Conservation (phyloP, 1,140 invertebrate species). For the Bombus soroeensis region DNA sequence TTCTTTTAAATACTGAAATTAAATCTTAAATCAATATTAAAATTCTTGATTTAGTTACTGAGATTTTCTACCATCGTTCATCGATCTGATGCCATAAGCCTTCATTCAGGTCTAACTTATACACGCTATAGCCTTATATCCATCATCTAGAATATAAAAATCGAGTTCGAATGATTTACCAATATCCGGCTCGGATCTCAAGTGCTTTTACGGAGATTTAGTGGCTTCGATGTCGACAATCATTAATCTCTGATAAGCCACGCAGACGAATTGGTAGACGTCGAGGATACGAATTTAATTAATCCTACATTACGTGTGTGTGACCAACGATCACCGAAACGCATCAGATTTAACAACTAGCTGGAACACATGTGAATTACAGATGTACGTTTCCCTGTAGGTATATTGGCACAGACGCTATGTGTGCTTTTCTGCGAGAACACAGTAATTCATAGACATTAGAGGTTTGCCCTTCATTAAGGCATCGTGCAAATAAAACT, state of each 20-base stretch:
- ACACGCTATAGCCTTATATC: neutral
- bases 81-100: too few species aligned
- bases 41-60: too few species aligned
- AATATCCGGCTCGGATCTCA: neutral
- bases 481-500: neutral
- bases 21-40: too few species aligned
- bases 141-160: neutral
- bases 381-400: neutral
- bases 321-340: neutral
- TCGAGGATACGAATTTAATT: conserved; percentile 6
- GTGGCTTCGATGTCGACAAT: neutral
- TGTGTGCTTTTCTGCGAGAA: too few species aligned
- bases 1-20: too few species aligned
- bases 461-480: neutral
- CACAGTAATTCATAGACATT: neutral
- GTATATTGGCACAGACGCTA: neutral
- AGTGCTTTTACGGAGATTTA: conserved; percentile 23
- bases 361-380: neutral
- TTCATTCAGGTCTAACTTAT: too few species aligned
- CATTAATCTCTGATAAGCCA: conserved; percentile 10
- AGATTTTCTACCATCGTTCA: too few species aligned
- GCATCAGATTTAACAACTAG: neutral
- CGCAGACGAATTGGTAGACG: neutral
- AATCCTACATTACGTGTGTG: neutral
- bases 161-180: neutral